A percentile compares a stretch with the other conserved stretches of the same genome.
Conservation (phyloP, 2,888 invertebrate genomes). For the Gryllus longicercus region DNA sequence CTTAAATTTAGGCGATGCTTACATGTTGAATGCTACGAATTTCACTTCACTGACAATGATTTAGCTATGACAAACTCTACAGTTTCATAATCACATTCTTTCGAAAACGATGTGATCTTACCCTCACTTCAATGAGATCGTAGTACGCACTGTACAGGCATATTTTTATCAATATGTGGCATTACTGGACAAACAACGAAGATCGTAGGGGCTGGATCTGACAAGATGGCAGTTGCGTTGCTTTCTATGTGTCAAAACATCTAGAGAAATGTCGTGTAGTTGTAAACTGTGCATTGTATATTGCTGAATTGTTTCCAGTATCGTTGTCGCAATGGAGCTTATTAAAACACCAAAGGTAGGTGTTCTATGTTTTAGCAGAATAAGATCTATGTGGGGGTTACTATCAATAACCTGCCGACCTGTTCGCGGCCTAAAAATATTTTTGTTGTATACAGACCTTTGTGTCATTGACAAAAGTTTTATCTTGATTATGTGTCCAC, state of each 20-base stretch:
- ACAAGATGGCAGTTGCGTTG: slow-evolving; percentile 17
- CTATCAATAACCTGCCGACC: too few relatives aligned
- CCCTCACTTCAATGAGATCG: background rate
- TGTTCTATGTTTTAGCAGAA: background rate
- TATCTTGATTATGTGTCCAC: too few relatives aligned
- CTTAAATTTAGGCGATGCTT: background rate
- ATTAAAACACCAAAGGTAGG: slow-evolving; percentile 32
- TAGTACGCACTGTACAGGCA: background rate
- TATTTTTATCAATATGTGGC: slow-evolving; percentile 17
- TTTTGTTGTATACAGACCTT: too few relatives aligned
- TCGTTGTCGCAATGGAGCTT: slow-evolving; percentile 27
- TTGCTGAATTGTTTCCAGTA: background rate
- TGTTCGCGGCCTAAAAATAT: too few relatives aligned
- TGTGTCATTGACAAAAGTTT: too few relatives aligned
- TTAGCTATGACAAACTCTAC: background rate
- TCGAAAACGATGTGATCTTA: background rate
- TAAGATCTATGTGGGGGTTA: too few relatives aligned
- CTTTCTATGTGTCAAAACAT: slow-evolving; percentile 28
- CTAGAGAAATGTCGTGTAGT: background rate
- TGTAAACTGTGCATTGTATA: slow-evolving; percentile 20
- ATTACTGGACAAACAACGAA: background rate
- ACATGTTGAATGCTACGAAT: background rate
- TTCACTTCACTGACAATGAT: background rate
- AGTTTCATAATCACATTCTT: background rate
- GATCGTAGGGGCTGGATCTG: background rate